Base-by-base conservation (phyloP, 2,797 vertebrate species). In the Acridotheres tristis region DNA sequence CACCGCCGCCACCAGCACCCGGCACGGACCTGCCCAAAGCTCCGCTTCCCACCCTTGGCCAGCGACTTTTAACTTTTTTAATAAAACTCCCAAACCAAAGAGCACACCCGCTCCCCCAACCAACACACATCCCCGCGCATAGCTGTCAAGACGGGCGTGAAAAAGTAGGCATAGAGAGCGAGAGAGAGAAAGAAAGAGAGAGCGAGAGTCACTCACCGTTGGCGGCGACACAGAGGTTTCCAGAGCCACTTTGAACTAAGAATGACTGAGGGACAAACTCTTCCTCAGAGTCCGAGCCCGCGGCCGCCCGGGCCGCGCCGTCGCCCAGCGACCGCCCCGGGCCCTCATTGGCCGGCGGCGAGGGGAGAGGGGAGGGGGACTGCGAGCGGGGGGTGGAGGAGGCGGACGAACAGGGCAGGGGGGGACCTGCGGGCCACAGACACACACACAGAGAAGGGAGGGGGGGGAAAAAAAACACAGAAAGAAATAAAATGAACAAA, bases 241-340 rank as follows among this genome's bases (percentile, higher is more conserved):
- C 98, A 97, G 99, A 99, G 98, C 98, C 99, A 98, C 98, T 99
- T 98, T 99, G 98, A 99, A 98, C 99, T 99, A 99, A 98, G 99
- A 99, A 99, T 97, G 99, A 99, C 98, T 98, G 98, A 97, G 98
- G 98, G 98, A 98, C 98, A 99, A 99, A 99, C 98, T 99, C 99
- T 98, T 99, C 99, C 96, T 99, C 99, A 97, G 99, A 99, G 98
- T 99, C 99, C 98, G 99, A 99, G 98, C 99, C 99, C 98, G 97
- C 98, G 98, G 98, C 98, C 98, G 98, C 98, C 98, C 98, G 99
- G 98, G 98, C 98, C 98, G 97, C 98, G 98, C 98, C 98, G 98
- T 99, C 99, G 98, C 99, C 98, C 99, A 99, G 99, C 98, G 99
- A 99, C 99, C 98, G 98, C 98, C 99, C 98, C 98, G 98, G 98